A percentile compares a stretch with the other conserved stretches of the same genome.
Evolutionary conservation across 2,113 vertebrate species (phyloP).

Genomic region (Nanorana parkeri): DNA sequence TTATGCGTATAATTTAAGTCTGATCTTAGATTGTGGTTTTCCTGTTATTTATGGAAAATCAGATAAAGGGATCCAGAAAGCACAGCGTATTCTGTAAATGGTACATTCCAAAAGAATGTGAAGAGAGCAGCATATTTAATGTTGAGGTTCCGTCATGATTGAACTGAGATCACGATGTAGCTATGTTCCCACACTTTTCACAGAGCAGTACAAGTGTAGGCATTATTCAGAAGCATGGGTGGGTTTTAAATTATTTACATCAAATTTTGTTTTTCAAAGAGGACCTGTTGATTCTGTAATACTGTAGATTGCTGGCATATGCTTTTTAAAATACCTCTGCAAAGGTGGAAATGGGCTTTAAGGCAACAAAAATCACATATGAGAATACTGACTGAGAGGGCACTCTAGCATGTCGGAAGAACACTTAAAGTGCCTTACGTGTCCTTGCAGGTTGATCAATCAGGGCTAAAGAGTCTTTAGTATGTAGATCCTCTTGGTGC

Average conservation of each 20-base stretch:
- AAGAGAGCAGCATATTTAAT: constrained; percentile 29
- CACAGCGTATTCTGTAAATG: constrained; percentile 7
- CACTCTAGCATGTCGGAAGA: too few relatives aligned
- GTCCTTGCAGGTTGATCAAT: too few relatives aligned
- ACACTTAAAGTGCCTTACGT: too few relatives aligned
- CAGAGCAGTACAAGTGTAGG: background rate
- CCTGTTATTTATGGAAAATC: constrained; percentile 51
- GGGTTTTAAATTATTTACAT: constrained; percentile 5
- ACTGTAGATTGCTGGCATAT: too few relatives aligned
- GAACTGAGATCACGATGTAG: background rate
- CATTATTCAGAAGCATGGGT: background rate
- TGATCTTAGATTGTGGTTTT: constrained; percentile 48
- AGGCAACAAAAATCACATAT: too few relatives aligned
- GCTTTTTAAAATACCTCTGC: too few relatives aligned
- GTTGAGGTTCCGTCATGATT: constrained; percentile 33
- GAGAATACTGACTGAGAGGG: too few relatives aligned
- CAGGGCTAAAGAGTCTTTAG: too few relatives aligned
- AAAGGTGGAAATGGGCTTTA: too few relatives aligned
- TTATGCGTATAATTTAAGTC: constrained; percentile 47
- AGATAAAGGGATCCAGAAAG: constrained; percentile 24
- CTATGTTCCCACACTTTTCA: constrained; percentile 24
- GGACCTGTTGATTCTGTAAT: background rate
- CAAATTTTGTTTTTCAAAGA: background rate
- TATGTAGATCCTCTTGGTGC: too few relatives aligned
- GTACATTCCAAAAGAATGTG: constrained; percentile 36